Evolutionary conservation across 1,140 invertebrate genomes (phyloP).

Genomic region (Chelonus insularis): DNA sequence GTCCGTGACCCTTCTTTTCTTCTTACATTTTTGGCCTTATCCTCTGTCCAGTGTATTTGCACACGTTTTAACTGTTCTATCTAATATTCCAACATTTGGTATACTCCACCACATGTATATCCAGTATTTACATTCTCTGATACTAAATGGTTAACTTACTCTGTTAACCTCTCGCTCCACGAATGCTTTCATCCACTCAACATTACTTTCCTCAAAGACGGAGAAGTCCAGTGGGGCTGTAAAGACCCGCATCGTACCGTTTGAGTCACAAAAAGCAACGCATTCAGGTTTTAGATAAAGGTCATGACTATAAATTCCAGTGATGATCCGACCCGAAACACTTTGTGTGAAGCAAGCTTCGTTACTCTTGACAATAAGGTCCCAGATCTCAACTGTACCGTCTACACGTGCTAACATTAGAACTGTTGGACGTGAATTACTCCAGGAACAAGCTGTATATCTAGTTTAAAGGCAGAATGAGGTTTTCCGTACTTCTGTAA

Average conservation of each 20-base stretch:
- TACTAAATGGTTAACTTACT: constrained; percentile 29
- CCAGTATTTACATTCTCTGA: neutral
- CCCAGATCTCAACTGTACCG: constrained; percentile 65
- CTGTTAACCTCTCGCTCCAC: constrained; percentile 42
- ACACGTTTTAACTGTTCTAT: constrained; percentile 36
- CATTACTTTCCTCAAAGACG: constrained; percentile 31
- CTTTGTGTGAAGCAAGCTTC: constrained; percentile 43
- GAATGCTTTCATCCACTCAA: constrained; percentile 46
- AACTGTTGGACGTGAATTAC: constrained; percentile 54
- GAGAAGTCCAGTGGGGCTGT: constrained; percentile 59
- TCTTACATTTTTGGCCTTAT: neutral
- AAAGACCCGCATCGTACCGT: constrained; percentile 66
- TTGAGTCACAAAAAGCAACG: constrained; percentile 59
- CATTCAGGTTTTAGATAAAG: constrained; percentile 42
- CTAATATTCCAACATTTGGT: constrained; percentile 20
- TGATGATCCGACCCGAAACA: constrained; percentile 48
- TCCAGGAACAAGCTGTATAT: constrained; percentile 63
- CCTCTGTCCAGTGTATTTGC: constrained; percentile 34
- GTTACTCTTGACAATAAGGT: constrained; percentile 57
- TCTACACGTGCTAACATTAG: constrained; percentile 59
- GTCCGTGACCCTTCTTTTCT: constrained; percentile 29
- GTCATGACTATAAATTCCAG: constrained; percentile 46
- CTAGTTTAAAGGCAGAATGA: constrained; percentile 30
- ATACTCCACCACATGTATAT: neutral
- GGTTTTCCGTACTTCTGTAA: no score